Conservation (phyloP, 2,797 vertebrate species). For the Todus mexicanus region DNA sequence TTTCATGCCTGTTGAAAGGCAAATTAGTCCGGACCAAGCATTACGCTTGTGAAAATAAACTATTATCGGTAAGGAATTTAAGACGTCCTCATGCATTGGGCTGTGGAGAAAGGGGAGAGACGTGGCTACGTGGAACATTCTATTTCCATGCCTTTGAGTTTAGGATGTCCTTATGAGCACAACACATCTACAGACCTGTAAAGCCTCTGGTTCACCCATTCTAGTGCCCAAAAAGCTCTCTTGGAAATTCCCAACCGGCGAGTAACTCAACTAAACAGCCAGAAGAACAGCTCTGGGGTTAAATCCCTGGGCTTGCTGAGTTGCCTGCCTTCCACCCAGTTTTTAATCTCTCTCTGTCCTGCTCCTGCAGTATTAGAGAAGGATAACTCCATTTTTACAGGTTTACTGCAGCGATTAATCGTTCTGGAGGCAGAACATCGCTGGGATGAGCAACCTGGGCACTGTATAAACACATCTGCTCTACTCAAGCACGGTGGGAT, state of each 20-base stretch:
- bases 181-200: background rate
- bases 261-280: background rate
- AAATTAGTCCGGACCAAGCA: background rate
- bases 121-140: background rate
- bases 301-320: background rate
- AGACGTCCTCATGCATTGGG: background rate
- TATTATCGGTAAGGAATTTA: background rate
- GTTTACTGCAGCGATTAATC: background rate
- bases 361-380: background rate
- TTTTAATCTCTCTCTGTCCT: background rate
- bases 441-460: background rate
- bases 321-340: background rate
- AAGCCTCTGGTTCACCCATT: background rate
- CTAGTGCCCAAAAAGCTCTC: background rate
- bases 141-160: background rate
- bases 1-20: background rate
- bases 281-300: background rate
- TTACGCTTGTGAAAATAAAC: background rate
- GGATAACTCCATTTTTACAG: background rate
- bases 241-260: background rate
- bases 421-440: accelerated
- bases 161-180: background rate
- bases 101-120: background rate
- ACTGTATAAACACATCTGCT: background rate
- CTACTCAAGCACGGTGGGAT: background rate